These are phyloP conservation scores for Dysidea cf. avara DNA, from an alignment of 37 sponge, comb jelly and placozoan genomes.

Conservation along the genomic window DNA sequence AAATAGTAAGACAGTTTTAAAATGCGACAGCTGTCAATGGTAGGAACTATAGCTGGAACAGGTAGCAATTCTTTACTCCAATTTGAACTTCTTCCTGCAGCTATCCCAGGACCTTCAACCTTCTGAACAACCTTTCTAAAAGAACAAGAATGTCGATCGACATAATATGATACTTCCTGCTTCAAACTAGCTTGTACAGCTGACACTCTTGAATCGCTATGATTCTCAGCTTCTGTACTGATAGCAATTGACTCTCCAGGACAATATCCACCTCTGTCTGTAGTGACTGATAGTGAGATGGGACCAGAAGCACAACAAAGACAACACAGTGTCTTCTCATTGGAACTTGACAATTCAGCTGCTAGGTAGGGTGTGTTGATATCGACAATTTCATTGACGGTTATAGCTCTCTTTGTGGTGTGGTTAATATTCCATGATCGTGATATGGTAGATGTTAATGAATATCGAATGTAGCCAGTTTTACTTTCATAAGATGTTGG, in stretches of 20 bases:
- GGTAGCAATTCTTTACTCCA: not conserved
- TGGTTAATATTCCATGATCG: slow-evolving; percentile 58
- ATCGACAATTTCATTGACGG: slow-evolving; percentile 37
- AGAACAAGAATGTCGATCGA: slow-evolving; percentile 3
- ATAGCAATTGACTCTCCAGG: slow-evolving; percentile 42
- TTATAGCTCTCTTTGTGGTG: slow-evolving; percentile 14
- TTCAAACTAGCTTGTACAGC: slow-evolving; percentile 22
- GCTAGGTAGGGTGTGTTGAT: slow-evolving; percentile 38
- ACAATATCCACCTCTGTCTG: slow-evolving; percentile 59
- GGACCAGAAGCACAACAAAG: slow-evolving; percentile 75
- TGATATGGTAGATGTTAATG: slow-evolving; percentile 37
- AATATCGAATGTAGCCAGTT: slow-evolving; percentile 60
- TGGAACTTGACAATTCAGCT: slow-evolving; percentile 9
- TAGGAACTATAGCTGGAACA: slow-evolving; percentile 28
- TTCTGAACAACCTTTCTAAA: not conserved
- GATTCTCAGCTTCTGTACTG: slow-evolving; percentile 38
- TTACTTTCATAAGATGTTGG: slow-evolving; percentile 26
- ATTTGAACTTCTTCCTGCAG: too few species aligned
- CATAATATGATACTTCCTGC: slow-evolving; percentile 27
- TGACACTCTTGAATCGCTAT: slow-evolving; percentile 21
- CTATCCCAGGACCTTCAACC: too few species aligned
- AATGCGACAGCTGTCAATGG: slow-evolving; percentile 16
- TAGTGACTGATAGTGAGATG: slow-evolving; percentile 36
- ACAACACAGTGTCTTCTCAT: slow-evolving; percentile 60
- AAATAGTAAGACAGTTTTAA: slow-evolving; percentile 24